These are phyloP conservation scores for Eretmochelys imbricata DNA, from an alignment of 2,113 vertebrate species.

Conservation along the genomic window DNA sequence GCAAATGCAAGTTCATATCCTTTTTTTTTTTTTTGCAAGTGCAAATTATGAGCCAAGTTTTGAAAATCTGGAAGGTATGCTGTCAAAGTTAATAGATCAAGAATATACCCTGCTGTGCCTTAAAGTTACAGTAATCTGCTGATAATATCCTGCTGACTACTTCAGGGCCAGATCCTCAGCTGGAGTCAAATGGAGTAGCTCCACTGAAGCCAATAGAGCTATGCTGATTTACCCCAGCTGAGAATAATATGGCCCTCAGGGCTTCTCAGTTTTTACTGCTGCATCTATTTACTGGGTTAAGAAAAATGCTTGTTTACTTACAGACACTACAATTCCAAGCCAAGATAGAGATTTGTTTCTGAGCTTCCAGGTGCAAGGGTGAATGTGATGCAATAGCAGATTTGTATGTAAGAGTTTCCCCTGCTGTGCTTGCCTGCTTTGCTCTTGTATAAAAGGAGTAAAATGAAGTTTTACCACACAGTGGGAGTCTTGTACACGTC, in stretches of 20 bases:
- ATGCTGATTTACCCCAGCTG: neutral
- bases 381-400: neutral
- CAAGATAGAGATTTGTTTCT: neutral
- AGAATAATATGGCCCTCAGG: neutral
- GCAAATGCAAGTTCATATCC: conserved; percentile 1
- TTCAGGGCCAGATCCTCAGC: neutral
- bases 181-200: neutral
- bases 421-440: neutral
- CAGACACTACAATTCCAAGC: too few species aligned
- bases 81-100: conserved; percentile 54
- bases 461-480: neutral
- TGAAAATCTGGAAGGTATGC: conserved; percentile 42
- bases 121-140: conserved; percentile 11
- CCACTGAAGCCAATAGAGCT: neutral
- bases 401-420: neutral
- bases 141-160: neutral
- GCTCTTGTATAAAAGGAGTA: neutral
- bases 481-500: neutral
- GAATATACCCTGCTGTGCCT: conserved; percentile 40
- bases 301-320: neutral
- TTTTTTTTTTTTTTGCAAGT: neutral
- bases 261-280: neutral
- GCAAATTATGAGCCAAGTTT: conserved; percentile 35
- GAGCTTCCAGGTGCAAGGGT: neutral
- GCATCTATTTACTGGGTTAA: neutral